phyloP scores from a whole-genome alignment of 2,888 invertebrate species.

The Meiosimyza decipiens region DNA sequence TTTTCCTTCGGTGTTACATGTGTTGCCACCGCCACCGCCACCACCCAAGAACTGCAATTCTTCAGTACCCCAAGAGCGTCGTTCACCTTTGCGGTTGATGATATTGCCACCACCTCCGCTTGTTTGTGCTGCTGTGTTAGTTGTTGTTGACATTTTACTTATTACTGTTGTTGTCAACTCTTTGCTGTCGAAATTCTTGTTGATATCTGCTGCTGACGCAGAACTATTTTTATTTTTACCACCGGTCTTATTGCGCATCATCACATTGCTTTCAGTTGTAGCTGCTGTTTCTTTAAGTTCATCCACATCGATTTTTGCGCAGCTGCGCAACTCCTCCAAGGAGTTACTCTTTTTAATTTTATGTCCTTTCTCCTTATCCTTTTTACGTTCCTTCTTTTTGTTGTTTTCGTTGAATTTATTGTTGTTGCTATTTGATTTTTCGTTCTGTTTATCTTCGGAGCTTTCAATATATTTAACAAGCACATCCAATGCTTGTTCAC shows the following conservation, averaged over 20 bases:
- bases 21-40: constrained; percentile 20
- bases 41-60: constrained; percentile 69
- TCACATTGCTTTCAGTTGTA: constrained; percentile 61
- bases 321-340: constrained; percentile 80
- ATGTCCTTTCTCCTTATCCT: constrained; percentile 64
- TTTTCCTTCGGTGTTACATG: constrained; percentile 48
- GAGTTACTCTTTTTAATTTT: constrained; percentile 78
- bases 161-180: constrained; percentile 33
- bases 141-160: constrained; percentile 23
- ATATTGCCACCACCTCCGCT: constrained; percentile 43
- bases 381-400: constrained; percentile 67
- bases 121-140: constrained; percentile 33
- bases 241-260: constrained; percentile 57
- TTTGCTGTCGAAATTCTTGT: constrained; percentile 53
- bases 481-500: constrained; percentile 81
- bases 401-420: constrained; percentile 44
- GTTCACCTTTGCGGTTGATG: constrained; percentile 64
- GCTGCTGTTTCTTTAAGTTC: constrained; percentile 65
- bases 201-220: constrained; percentile 56
- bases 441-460: constrained; percentile 63
- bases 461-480: constrained; percentile 84
- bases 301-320: constrained; percentile 79
- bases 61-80: constrained; percentile 77
- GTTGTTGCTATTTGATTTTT: constrained; percentile 12
- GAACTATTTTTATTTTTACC: constrained; percentile 54